A percentile compares a stretch with the other conserved stretches of the same genome.
These are phyloP conservation scores for Nibea albiflora DNA, from an alignment of 2,113 vertebrate species.

Conservation along the genomic window DNA sequence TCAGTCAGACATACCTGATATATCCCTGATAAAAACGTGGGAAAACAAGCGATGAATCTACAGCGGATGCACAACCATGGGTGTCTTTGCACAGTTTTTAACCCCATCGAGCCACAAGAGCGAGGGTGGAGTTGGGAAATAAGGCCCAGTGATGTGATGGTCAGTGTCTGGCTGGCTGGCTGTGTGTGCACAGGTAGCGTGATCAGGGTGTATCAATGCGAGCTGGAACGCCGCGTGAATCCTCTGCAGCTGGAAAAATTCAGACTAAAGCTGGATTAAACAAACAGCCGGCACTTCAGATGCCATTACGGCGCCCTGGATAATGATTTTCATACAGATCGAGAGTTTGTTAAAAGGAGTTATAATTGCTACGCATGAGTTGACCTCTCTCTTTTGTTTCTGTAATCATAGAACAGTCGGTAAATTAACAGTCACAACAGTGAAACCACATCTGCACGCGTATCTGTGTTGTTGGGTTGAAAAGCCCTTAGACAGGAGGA, in stretches of 20 bases:
- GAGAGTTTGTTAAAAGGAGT: constrained; percentile 23
- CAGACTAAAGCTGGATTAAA: constrained; percentile 22
- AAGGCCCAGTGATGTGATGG: too few relatives aligned
- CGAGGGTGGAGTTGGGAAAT: neutral
- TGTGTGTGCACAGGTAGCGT: too few relatives aligned
- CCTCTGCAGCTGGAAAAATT: neutral
- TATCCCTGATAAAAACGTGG: too few relatives aligned
- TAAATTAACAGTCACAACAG: constrained; percentile 40
- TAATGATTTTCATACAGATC: constrained; percentile 30
- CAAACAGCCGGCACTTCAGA: constrained; percentile 35
- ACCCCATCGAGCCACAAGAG: neutral
- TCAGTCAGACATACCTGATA: too few relatives aligned
- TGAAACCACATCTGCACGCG: constrained; percentile 23
- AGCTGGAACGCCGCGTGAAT: too few relatives aligned
- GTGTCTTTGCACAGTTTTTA: neutral
- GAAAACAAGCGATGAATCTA: too few relatives aligned
- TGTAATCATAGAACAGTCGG: constrained; percentile 37
- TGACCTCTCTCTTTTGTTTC: constrained; percentile 16
- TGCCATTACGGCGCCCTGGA: constrained; percentile 32
- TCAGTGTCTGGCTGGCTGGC: too few relatives aligned
- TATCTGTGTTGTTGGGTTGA: constrained; percentile 22
- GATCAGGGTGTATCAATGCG: too few relatives aligned
- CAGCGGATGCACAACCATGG: too few relatives aligned
- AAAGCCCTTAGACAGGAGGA: constrained; percentile 9
- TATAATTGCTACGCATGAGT: constrained; percentile 6